Percentiles rank a stretch among this genome's conserved stretches.
Evolutionary conservation across 2,113 vertebrate species (phyloP).

Genomic region (Furnarius figulus): DNA sequence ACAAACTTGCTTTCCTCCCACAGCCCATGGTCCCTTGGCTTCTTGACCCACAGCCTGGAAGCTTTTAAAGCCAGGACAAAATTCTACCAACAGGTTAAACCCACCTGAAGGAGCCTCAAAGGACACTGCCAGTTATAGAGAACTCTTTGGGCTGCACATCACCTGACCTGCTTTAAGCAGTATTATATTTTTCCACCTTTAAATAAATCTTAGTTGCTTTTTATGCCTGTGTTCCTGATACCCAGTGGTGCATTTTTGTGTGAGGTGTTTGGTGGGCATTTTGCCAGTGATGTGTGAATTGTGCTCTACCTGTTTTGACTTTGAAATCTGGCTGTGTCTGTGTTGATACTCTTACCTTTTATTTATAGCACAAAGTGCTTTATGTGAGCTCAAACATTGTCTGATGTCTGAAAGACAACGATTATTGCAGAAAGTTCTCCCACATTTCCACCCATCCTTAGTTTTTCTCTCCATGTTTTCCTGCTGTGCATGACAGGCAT

Average conservation of each 20-base stretch:
- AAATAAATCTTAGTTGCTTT: not conserved
- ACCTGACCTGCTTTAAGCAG: not conserved
- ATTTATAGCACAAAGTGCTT: not conserved
- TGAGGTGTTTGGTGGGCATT: not conserved
- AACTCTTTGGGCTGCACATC: not conserved
- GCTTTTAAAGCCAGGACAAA: not conserved
- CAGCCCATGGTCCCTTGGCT: not conserved
- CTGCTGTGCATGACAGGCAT: not conserved
- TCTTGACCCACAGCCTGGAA: not conserved
- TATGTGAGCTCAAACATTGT: not conserved
- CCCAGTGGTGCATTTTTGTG: not conserved
- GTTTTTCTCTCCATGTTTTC: not conserved
- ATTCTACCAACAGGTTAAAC: not conserved
- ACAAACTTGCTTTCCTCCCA: not conserved
- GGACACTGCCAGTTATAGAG: not conserved
- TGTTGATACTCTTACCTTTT: not conserved
- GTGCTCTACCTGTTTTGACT: not conserved
- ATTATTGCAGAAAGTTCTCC: not conserved
- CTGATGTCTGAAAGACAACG: not conserved
- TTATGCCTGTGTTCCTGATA: not conserved
- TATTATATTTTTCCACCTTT: fast-evolving
- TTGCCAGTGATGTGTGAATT: not conserved
- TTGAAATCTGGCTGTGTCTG: not conserved
- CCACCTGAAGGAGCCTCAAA: not conserved
- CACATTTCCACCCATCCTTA: not conserved